Percentiles rank a stretch among this genome's conserved stretches.
Conservation (phyloP, 2,888 invertebrate genomes). For the Drosophila borborema region DNA sequence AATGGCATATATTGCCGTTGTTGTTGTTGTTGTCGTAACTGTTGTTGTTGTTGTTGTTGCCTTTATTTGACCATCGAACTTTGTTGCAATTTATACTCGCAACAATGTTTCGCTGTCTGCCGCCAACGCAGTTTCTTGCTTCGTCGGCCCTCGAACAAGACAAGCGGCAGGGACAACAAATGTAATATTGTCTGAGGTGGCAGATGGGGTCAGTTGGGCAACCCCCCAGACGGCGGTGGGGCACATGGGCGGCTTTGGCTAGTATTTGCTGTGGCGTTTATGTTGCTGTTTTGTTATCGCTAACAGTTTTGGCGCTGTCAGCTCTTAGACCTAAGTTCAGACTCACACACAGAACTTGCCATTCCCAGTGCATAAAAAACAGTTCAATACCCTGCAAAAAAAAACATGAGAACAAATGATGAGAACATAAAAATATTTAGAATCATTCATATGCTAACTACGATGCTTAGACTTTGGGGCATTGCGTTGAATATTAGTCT, state of each 20-base stretch:
- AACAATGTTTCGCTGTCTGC: slow-evolving; percentile 36
- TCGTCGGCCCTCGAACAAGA: slow-evolving; percentile 11
- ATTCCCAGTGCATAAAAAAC: not conserved
- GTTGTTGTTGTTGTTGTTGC: slow-evolving; percentile 6
- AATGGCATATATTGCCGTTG: slow-evolving; percentile 17
- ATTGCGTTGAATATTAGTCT: not conserved
- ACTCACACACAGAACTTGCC: not conserved
- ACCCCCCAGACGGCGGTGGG: not conserved
- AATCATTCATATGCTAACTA: slow-evolving; percentile 1
- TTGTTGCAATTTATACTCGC: slow-evolving; percentile 40
- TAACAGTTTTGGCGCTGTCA: slow-evolving; percentile 38
- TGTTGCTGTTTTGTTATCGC: slow-evolving; percentile 26
- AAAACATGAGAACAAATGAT: not conserved
- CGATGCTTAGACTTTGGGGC: not conserved
- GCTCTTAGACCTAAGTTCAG: slow-evolving; percentile 14
- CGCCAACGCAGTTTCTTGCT: slow-evolving; percentile 36
- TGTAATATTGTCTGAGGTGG: slow-evolving; percentile 48
- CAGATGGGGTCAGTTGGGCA: not conserved
- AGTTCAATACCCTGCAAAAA: not conserved
- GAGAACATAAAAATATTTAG: not conserved
- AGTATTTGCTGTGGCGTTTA: slow-evolving; percentile 26
- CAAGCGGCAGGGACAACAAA: slow-evolving; percentile 31
- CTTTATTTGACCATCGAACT: slow-evolving; percentile 18
- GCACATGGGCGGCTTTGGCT: slow-evolving; percentile 14
- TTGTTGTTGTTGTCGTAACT: not conserved